Evolutionary conservation across 2,797 vertebrate species (phyloP).

Genomic region (Bovichtus diacanthus): DNA sequence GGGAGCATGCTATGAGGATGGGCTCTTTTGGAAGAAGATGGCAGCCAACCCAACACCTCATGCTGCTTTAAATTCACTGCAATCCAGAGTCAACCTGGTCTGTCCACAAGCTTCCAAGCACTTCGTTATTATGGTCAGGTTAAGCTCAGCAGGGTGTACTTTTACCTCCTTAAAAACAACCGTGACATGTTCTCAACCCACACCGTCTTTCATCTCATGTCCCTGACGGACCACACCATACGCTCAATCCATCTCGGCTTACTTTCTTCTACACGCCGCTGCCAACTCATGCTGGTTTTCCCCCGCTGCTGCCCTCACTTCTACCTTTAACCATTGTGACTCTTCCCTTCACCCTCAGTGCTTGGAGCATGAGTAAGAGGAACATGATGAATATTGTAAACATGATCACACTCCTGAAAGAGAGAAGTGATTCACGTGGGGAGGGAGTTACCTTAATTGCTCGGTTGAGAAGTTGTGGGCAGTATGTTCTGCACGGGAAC

Average conservation of each 20-base stretch:
- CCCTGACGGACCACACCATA: slow-evolving; percentile 35
- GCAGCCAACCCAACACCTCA: slow-evolving; percentile 4
- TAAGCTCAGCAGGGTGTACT: slow-evolving; percentile 32
- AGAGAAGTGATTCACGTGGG: slow-evolving; percentile 55
- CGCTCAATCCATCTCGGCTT: slow-evolving; percentile 19
- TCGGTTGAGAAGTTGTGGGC: slow-evolving; percentile 52
- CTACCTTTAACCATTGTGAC: slow-evolving; percentile 33
- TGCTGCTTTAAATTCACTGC: slow-evolving; percentile 32
- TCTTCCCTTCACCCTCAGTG: slow-evolving; percentile 2
- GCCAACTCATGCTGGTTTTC: slow-evolving; percentile 34
- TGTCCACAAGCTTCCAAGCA: slow-evolving; percentile 28
- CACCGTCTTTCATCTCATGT: slow-evolving; percentile 45
- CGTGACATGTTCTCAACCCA: slow-evolving; percentile 48
- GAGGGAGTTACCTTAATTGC: slow-evolving; percentile 56
- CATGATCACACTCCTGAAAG: slow-evolving; percentile 43
- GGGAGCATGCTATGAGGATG: slow-evolving; percentile 58
- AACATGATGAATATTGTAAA: slow-evolving; percentile 65
- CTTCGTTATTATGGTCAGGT: slow-evolving; percentile 35
- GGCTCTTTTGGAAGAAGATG: slow-evolving; percentile 30
- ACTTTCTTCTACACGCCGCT: slow-evolving; percentile 24
- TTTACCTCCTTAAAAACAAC: slow-evolving; percentile 60
- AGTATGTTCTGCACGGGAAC: slow-evolving; percentile 42
- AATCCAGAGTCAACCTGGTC: slow-evolving; percentile 22
- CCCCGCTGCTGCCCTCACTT: slow-evolving; percentile 17
- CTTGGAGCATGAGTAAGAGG: slow-evolving; percentile 30